These are phyloP conservation scores for Takifugu bimaculatus DNA, from an alignment of 2,113 vertebrate genomes.

Conservation along the genomic window DNA sequence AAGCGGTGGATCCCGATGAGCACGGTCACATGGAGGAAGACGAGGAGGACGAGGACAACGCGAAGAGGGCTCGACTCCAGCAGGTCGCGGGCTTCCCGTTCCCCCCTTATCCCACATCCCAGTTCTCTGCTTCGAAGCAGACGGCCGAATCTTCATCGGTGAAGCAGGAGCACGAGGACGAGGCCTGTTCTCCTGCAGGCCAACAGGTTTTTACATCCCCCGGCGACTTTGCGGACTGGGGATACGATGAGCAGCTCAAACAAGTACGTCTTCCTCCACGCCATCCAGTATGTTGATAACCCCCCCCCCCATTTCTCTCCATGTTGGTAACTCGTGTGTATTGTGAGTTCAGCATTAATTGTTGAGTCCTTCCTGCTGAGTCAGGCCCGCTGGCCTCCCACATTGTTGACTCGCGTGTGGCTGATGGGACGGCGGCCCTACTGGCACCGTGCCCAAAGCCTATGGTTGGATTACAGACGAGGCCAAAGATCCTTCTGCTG, in stretches of 20 bases:
- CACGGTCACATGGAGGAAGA: slow-evolving; percentile 60
- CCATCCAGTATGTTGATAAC: background rate
- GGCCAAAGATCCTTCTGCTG: slow-evolving; percentile 30
- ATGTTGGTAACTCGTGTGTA: slow-evolving; percentile 3
- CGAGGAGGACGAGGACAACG: slow-evolving; percentile 63
- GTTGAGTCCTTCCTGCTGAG: slow-evolving; percentile 48
- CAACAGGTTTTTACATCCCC: slow-evolving; percentile 61
- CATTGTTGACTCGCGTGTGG: slow-evolving; percentile 7
- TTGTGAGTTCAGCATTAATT: slow-evolving; percentile 17
- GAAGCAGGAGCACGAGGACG: slow-evolving; percentile 82
- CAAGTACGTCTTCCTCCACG: slow-evolving; percentile 73
- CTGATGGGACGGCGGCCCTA: slow-evolving; percentile 24
- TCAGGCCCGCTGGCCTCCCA: background rate
- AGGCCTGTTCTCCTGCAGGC: slow-evolving; percentile 65
- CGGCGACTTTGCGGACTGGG: slow-evolving; percentile 78
- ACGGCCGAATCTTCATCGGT: slow-evolving; percentile 49
- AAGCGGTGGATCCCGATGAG: slow-evolving; percentile 65
- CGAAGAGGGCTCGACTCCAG: slow-evolving; percentile 74
- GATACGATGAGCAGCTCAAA: slow-evolving; percentile 83
- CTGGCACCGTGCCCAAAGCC: slow-evolving; percentile 55
- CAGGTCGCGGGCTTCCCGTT: slow-evolving; percentile 63
- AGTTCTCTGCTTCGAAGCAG: slow-evolving; percentile 51
- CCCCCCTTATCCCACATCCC: slow-evolving; percentile 55
- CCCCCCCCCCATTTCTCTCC: too few species aligned
- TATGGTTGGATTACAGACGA: slow-evolving; percentile 29